These are phyloP conservation scores for Pyrocephalus nanus DNA, from an alignment of 2,797 vertebrate genomes.

Conservation along the genomic window DNA sequence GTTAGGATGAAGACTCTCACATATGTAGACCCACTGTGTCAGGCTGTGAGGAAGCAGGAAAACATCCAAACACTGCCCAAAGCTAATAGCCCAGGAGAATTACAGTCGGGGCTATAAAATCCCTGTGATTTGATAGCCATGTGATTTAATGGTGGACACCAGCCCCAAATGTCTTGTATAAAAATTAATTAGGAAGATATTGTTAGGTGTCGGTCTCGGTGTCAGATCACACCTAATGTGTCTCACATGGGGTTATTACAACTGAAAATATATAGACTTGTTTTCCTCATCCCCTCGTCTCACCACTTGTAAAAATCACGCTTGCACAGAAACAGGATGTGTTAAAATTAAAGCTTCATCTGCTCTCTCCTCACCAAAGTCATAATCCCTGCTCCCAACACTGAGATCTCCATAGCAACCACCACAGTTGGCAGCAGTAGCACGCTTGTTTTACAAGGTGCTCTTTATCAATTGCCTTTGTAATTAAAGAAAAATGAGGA, in stretches of 20 bases:
- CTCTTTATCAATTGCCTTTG: conserved; percentile 48
- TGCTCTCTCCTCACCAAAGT: conserved; percentile 49
- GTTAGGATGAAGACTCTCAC: background rate
- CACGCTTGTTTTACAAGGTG: background rate
- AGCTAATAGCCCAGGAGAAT: background rate
- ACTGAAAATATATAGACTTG: background rate
- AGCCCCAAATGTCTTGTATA: background rate
- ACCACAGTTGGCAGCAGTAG: conserved; percentile 11
- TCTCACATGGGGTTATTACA: background rate
- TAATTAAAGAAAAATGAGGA: conserved; percentile 36
- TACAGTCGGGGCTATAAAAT: background rate
- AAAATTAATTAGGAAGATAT: background rate
- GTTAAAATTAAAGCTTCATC: conserved; percentile 64
- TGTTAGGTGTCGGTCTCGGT: rapidly evolving
- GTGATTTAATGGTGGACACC: background rate
- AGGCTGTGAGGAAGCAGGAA: background rate
- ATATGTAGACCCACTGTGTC: background rate
- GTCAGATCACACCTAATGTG: background rate
- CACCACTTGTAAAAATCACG: background rate
- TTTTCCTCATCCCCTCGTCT: background rate
- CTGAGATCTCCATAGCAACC: conserved; percentile 57
- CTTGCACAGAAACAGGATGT: background rate
- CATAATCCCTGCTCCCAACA: conserved; percentile 50
- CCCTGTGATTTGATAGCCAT: background rate
- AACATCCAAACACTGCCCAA: background rate